A percentile compares a stretch with the other conserved stretches of the same genome.
Evolutionary conservation across 2,888 invertebrate species (phyloP).

Genomic region (Ichneumon xanthorius): DNA sequence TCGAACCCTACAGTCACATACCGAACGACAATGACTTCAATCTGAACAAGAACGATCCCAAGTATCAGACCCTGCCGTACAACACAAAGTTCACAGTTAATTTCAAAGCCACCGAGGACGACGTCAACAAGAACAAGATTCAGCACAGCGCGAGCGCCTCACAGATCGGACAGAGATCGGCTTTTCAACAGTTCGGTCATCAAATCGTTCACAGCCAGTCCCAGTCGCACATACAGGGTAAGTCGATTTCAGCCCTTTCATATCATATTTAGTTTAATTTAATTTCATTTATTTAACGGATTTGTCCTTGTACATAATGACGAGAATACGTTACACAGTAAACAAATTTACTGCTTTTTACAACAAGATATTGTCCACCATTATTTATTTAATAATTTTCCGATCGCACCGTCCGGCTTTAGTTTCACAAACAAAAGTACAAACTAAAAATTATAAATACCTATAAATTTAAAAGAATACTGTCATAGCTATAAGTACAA

Average conservation of each 20-base stretch:
- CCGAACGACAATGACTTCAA: conserved; percentile 90
- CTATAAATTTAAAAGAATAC: no score
- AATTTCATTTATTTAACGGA: background rate
- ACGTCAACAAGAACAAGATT: conserved; percentile 82
- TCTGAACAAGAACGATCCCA: conserved; percentile 94
- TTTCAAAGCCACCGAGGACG: conserved; percentile 84
- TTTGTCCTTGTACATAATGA: background rate
- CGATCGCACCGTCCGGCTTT: no score
- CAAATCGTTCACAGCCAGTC: conserved; percentile 84
- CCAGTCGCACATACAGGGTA: conserved; percentile 83
- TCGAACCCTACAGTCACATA: conserved; percentile 95
- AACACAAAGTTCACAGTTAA: conserved; percentile 93
- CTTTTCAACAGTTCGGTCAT: conserved; percentile 82
- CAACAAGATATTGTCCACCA: background rate
- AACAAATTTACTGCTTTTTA: background rate
- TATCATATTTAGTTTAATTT: conserved; percentile 3
- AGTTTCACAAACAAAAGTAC: no score
- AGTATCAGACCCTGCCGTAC: conserved; percentile 96
- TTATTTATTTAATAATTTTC: no score
- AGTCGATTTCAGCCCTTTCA: conserved; percentile 12
- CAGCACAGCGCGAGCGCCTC: conserved; percentile 84
- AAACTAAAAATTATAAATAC: no score
- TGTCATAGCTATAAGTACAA: no score
- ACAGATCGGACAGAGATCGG: conserved; percentile 81
- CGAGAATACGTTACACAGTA: no score